Evolutionary conservation across 2,113 vertebrate genomes (phyloP).

Genomic region (Chiloscyllium plagiosum): DNA sequence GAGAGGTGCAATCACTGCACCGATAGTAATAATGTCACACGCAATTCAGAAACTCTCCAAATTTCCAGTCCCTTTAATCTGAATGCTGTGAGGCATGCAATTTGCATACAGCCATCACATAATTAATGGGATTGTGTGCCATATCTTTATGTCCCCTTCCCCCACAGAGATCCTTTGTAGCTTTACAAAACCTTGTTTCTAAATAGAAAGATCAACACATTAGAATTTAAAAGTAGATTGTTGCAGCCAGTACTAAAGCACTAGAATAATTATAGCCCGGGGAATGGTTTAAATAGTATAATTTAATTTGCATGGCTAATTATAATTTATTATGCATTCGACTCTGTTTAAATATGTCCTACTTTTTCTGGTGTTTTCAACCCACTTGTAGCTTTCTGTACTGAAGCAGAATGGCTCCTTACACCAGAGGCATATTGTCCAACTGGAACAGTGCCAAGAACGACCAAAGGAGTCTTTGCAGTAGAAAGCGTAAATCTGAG

Average conservation of each 20-base stretch:
- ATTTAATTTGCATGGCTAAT: conserved; percentile 32
- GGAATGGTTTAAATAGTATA: conserved; percentile 34
- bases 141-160: neutral
- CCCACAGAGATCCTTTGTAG: neutral
- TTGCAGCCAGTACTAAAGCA: neutral
- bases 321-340: conserved; percentile 20
- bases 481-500: neutral
- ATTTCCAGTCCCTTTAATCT: neutral
- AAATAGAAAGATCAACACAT: conserved; percentile 28
- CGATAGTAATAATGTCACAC: neutral
- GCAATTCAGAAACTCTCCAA: neutral
- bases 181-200: neutral
- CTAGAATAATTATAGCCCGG: conserved; percentile 32
- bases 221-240: conserved; percentile 32
- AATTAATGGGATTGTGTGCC: neutral
- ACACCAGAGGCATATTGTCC: neutral
- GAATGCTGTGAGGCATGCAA: neutral
- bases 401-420: too few species aligned
- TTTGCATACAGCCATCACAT: conserved; percentile 21
- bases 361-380: neutral
- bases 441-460: neutral
- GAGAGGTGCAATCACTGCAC: neutral
- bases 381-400: neutral
- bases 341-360: neutral
- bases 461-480: neutral